Percentiles rank a stretch among this genome's conserved stretches.
These are phyloP conservation scores for Acridotheres tristis DNA, from an alignment of 2,797 vertebrate species.

Conservation along the genomic window DNA sequence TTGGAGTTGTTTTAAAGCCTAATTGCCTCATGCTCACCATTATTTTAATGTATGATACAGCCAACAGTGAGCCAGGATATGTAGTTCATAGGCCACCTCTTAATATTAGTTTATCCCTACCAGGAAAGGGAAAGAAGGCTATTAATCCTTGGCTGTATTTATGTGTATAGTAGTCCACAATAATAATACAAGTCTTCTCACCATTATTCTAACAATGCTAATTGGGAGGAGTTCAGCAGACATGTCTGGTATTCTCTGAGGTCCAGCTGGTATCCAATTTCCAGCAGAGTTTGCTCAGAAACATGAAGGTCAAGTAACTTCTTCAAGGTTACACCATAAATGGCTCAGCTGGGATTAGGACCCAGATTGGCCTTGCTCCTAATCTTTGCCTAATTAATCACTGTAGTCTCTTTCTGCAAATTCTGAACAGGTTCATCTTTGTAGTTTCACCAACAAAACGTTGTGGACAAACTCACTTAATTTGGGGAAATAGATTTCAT, in stretches of 20 bases:
- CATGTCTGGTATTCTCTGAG: not conserved
- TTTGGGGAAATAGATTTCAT: not conserved
- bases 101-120: not conserved
- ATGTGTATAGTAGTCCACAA: not conserved
- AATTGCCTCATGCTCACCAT: not conserved
- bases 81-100: not conserved
- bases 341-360: constrained; percentile 62
- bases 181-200: not conserved
- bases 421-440: not conserved
- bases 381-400: constrained; percentile 53
- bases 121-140: not conserved
- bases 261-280: constrained; percentile 55
- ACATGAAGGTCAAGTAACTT: constrained; percentile 63
- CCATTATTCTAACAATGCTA: not conserved
- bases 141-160: not conserved
- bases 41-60: not conserved
- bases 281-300: constrained; percentile 35
- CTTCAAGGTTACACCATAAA: constrained; percentile 52
- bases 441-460: not conserved
- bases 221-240: constrained; percentile 26
- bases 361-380: constrained; percentile 25
- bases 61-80: not conserved
- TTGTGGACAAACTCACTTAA: not conserved
- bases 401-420: constrained; percentile 13
- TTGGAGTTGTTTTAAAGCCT: constrained; percentile 22